These are phyloP conservation scores for Cynopterus brachyotis DNA, from an alignment of 2,113 vertebrate species.

Conservation along the genomic window DNA sequence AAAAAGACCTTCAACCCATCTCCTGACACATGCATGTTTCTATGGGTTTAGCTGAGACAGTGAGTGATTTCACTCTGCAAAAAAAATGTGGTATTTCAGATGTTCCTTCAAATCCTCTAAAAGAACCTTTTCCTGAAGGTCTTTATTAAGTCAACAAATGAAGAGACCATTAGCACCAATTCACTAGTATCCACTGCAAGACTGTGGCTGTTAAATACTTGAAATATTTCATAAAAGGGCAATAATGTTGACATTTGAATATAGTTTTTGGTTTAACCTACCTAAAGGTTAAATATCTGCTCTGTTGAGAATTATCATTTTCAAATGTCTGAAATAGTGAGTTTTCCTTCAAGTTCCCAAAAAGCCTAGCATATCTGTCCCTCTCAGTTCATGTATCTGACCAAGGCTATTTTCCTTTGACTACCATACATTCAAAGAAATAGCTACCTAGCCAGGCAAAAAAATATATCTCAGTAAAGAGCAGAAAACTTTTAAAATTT, in stretches of 20 bases:
- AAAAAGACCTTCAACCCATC: neutral
- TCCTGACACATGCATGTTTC: neutral
- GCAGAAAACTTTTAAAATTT: neutral
- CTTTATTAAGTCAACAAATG: constrained; percentile 10
- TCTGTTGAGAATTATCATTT: neutral
- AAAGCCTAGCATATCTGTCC: neutral
- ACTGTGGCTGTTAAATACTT: neutral
- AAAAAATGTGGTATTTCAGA: neutral
- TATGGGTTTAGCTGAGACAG: neutral
- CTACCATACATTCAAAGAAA: neutral
- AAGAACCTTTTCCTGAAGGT: neutral
- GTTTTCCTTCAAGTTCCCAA: neutral
- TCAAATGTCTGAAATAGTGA: neutral
- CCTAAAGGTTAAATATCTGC: neutral
- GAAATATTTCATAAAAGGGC: neutral
- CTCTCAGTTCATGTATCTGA: neutral
- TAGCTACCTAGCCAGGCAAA: neutral
- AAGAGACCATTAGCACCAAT: neutral
- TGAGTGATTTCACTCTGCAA: neutral
- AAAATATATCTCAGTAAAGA: neutral
- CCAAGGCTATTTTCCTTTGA: neutral
- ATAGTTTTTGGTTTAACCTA: neutral
- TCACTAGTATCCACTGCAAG: neutral
- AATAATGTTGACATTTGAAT: neutral
- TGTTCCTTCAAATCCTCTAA: neutral